Conservation (phyloP, 2,888 invertebrate species). For the Sturmia bella region DNA sequence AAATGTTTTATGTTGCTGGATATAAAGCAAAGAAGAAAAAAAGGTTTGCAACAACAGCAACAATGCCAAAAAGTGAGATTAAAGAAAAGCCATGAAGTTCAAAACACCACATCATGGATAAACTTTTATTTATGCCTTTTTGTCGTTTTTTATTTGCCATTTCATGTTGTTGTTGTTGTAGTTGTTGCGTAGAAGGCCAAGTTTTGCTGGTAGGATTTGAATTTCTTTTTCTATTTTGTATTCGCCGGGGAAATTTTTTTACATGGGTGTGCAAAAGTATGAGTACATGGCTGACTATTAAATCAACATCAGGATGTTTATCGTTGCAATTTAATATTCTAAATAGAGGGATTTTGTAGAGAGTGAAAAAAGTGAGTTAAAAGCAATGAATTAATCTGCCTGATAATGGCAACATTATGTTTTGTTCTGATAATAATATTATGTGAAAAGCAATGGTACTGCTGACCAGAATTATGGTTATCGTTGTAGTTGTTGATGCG, state of each 20-base stretch:
- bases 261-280: neutral
- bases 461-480: too few relatives aligned
- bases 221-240: neutral
- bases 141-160: too few relatives aligned
- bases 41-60: neutral
- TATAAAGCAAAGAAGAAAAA: neutral
- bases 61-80: slow-evolving; percentile 2
- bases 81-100: slow-evolving; percentile 43
- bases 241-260: neutral
- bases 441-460: too few relatives aligned
- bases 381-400: too few relatives aligned
- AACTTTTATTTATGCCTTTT: slow-evolving; percentile 13
- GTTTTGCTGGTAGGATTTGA: slow-evolving; percentile 3
- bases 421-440: too few relatives aligned
- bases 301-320: slow-evolving; percentile 7
- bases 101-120: slow-evolving; percentile 41
- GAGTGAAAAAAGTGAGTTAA: too few relatives aligned
- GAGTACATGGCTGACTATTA: neutral
- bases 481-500: too few relatives aligned
- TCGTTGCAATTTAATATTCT: slow-evolving; percentile 1
- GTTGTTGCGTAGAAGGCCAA: slow-evolving; percentile 21
- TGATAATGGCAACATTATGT: too few relatives aligned
- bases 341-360: neutral
- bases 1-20: slow-evolving; percentile 17
- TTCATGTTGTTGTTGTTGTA: neutral